Percentiles rank a stretch among this genome's conserved stretches.
These are phyloP conservation scores for Zaprionus nigranus DNA, from an alignment of 1,140 invertebrate genomes.

Conservation along the genomic window DNA sequence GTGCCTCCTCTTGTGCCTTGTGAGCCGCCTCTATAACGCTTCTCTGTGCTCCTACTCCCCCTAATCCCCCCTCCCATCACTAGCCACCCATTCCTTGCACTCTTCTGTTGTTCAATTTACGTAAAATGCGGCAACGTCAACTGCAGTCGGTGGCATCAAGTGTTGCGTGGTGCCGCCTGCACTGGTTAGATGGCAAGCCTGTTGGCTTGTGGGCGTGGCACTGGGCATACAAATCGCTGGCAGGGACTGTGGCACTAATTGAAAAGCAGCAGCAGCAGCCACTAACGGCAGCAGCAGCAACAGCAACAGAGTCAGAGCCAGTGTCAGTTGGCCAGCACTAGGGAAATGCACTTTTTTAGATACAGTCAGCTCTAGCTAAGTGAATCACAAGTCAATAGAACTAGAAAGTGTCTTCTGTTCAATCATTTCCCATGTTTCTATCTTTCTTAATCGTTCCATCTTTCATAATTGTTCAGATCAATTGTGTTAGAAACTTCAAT, in stretches of 20 bases:
- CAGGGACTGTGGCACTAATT: constrained; percentile 69
- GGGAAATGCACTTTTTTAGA: constrained; percentile 41
- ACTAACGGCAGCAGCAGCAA: background rate
- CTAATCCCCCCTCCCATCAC: background rate
- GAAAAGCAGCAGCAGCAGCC: constrained; percentile 69
- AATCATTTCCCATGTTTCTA: too few species aligned
- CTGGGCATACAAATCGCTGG: constrained; percentile 45
- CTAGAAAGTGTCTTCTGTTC: too few species aligned
- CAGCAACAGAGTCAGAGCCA: constrained; percentile 12
- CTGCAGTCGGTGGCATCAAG: constrained; percentile 69
- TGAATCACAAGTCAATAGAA: background rate
- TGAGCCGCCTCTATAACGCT: constrained; percentile 37
- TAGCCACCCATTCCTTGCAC: background rate
- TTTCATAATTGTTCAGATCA: too few species aligned
- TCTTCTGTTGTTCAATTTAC: constrained; percentile 75
- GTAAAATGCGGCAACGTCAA: constrained; percentile 76
- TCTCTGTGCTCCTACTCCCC: background rate
- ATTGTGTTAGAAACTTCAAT: background rate
- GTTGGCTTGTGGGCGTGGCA: constrained; percentile 47
- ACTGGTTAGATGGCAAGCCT: constrained; percentile 8
- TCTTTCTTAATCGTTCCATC: too few species aligned
- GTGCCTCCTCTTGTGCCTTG: constrained; percentile 48
- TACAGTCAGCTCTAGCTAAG: constrained; percentile 51
- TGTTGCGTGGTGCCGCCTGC: constrained; percentile 44
- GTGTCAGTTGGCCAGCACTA: constrained; percentile 16